These are phyloP conservation scores for Ara ararauna DNA, from an alignment of 2,797 vertebrate genomes.

Conservation along the genomic window DNA sequence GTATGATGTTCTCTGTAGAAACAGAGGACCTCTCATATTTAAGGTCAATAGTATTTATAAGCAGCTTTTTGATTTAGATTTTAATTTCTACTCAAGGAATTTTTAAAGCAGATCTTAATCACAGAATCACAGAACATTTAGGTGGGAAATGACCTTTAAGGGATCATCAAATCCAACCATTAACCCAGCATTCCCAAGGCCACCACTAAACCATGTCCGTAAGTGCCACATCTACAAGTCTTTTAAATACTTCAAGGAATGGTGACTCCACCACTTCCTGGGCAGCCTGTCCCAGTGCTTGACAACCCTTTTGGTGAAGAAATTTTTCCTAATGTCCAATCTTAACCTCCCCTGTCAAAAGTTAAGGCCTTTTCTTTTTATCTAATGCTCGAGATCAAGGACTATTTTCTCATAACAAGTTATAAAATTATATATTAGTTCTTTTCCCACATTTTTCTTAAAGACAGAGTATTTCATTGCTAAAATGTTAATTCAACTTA, in stretches of 20 bases:
- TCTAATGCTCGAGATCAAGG: not conserved
- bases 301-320: not conserved
- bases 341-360: not conserved
- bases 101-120: not conserved
- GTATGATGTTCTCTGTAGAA: not conserved
- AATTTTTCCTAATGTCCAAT: not conserved
- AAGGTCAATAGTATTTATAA: not conserved
- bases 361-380: not conserved
- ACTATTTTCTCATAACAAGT: not conserved
- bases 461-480: not conserved
- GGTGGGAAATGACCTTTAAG: not conserved
- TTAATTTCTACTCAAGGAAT: not conserved
- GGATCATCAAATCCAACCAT: not conserved
- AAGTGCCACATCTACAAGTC: fast-evolving
- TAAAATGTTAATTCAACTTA: not conserved
- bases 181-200: not conserved
- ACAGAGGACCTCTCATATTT: not conserved
- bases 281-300: not conserved
- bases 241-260: not conserved
- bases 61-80: not conserved
- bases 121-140: not conserved
- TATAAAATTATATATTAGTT: not conserved
- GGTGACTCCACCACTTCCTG: not conserved
- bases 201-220: not conserved
- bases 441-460: not conserved